These are phyloP conservation scores for Darevskia nairensis DNA, from an alignment of 2,797 vertebrate species.

Conservation along the genomic window DNA sequence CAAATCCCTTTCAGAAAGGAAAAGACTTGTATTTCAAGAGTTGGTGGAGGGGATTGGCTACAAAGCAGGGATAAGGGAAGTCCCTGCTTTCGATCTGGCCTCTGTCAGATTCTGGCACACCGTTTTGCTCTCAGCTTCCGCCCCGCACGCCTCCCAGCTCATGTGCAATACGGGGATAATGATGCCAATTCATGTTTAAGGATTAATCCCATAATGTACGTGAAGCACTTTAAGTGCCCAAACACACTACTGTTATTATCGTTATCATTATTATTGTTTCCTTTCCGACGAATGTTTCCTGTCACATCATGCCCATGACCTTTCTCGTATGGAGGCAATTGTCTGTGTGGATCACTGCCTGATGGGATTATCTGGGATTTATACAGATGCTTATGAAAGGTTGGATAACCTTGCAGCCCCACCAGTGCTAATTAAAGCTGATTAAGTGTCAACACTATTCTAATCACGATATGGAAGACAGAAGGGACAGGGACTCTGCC, in stretches of 20 bases:
- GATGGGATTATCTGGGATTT: constrained; percentile 31
- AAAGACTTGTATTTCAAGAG: not conserved
- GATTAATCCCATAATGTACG: not conserved
- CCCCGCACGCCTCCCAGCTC: not conserved
- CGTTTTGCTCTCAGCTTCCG: not conserved
- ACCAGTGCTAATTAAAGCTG: constrained; percentile 29
- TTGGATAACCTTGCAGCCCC: constrained; percentile 4
- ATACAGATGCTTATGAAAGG: constrained; percentile 34
- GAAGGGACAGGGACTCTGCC: not conserved
- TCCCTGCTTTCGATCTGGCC: not conserved
- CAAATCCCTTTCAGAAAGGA: too few species aligned
- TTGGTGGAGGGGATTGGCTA: not conserved
- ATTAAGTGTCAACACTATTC: constrained; percentile 28
- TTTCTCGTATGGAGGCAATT: constrained; percentile 7
- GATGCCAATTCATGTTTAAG: not conserved
- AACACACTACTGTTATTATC: not conserved
- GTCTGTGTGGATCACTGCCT: constrained; percentile 23
- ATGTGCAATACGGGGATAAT: not conserved
- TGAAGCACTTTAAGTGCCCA: not conserved
- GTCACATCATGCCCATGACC: constrained; percentile 17
- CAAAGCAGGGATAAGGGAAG: not conserved
- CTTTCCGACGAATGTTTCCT: not conserved
- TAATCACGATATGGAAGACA: constrained; percentile 6
- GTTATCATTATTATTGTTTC: not conserved
- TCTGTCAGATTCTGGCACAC: not conserved